Percentiles rank a stretch among this genome's conserved stretches.
Evolutionary conservation across 2,113 vertebrate genomes (phyloP).

Genomic region (Anseranas semipalmata): DNA sequence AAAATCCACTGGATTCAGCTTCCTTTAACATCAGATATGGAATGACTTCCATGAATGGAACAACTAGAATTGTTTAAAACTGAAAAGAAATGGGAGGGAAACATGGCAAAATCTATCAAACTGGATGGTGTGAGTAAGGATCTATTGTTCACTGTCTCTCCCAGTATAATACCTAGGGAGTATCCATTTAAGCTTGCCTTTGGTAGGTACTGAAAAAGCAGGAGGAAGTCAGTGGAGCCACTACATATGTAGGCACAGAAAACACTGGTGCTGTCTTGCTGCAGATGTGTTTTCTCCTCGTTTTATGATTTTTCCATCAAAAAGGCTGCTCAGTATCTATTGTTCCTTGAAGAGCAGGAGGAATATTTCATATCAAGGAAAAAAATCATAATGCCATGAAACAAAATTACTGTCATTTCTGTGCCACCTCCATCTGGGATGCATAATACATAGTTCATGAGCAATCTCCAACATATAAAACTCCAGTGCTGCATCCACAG

Average conservation of each 20-base stretch:
- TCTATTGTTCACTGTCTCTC: neutral
- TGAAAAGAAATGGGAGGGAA: neutral
- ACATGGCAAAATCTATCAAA: neutral
- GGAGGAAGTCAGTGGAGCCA: rapidly evolving
- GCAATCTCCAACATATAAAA: neutral
- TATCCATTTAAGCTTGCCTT: neutral
- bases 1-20: neutral
- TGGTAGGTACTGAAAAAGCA: neutral
- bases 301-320: neutral
- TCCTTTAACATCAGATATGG: neutral
- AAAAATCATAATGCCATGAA: neutral
- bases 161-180: neutral
- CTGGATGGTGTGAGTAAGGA: rapidly evolving
- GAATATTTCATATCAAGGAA: neutral
- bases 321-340: neutral
- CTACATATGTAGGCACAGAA: neutral
- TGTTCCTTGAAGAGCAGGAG: neutral
- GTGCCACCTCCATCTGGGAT: neutral
- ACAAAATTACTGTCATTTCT: neutral
- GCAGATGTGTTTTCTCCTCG: neutral
- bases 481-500: neutral
- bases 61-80: neutral
- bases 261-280: neutral
- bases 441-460: neutral
- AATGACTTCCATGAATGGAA: neutral